A percentile compares a stretch with the other conserved stretches of the same genome.
phyloP scores from a whole-genome alignment of 2,888 invertebrate genomes.

The Drosophila merina region DNA sequence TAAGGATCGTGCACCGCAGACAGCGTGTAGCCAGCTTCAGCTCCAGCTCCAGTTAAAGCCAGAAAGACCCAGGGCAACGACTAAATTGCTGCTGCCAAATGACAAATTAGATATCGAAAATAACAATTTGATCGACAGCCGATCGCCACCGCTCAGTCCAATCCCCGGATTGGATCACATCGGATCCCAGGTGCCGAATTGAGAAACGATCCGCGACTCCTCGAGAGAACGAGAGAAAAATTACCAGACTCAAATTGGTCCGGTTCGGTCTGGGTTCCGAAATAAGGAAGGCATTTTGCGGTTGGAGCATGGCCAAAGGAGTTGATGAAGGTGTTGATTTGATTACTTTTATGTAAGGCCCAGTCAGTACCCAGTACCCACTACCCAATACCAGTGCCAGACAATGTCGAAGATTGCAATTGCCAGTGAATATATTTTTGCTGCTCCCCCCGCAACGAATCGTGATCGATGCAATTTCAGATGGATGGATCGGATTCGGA shows the following conservation, averaged over 20 bases:
- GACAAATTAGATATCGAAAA: slow-evolving; percentile 82
- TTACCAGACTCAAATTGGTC: slow-evolving; percentile 64
- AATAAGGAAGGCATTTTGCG: slow-evolving; percentile 73
- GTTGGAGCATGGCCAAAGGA: slow-evolving; percentile 73
- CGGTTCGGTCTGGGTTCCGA: slow-evolving; percentile 41
- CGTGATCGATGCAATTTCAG: slow-evolving; percentile 76
- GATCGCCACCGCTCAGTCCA: slow-evolving; percentile 68
- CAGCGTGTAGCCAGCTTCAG: slow-evolving; percentile 63
- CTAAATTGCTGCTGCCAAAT: slow-evolving; percentile 66
- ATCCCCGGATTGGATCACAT: slow-evolving; percentile 1
- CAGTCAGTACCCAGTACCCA: slow-evolving; percentile 10
- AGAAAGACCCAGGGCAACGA: slow-evolving; percentile 18
- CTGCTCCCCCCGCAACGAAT: slow-evolving; percentile 51
- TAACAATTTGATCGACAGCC: slow-evolving; percentile 79
- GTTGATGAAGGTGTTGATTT: slow-evolving; percentile 83
- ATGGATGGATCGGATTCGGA: slow-evolving; percentile 54
- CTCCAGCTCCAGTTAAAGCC: slow-evolving; percentile 19
- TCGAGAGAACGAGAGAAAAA: slow-evolving; percentile 28
- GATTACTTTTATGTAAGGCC: slow-evolving; percentile 81
- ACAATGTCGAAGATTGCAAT: slow-evolving; percentile 25
- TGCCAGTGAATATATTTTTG: slow-evolving; percentile 64
- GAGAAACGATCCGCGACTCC: slow-evolving; percentile 17
- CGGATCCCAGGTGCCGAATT: slow-evolving; percentile 19
- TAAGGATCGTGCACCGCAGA: slow-evolving; percentile 75
- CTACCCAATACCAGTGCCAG: slow-evolving; percentile 18